Evolutionary conservation across 2,888 invertebrate genomes (phyloP).

Genomic region (Callimorpha dominula): DNA sequence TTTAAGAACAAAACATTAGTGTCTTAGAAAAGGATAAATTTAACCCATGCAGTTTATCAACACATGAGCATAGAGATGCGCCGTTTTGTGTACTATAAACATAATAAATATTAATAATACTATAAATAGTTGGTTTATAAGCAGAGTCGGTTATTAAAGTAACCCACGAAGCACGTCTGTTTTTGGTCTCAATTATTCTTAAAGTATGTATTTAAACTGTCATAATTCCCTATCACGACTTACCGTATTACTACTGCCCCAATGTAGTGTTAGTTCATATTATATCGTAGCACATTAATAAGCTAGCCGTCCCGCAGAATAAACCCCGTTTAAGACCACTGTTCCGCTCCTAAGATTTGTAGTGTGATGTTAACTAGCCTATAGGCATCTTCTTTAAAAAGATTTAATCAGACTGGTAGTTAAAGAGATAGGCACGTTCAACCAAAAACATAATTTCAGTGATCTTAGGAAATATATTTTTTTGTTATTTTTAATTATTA

Average conservation of each 20-base stretch:
- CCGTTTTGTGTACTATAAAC: background rate
- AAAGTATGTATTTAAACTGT: constrained; percentile 16
- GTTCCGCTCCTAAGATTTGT: no score
- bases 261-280: constrained; percentile 54
- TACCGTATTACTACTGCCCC: constrained; percentile 60
- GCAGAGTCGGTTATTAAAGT: background rate
- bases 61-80: background rate
- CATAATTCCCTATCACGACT: constrained; percentile 34
- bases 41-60: no score
- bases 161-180: background rate
- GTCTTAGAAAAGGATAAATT: background rate
- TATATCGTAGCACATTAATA: constrained; percentile 49
- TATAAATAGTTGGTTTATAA: background rate
- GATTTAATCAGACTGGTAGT: no score
- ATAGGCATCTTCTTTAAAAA: no score
- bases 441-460: no score
- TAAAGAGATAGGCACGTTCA: no score
- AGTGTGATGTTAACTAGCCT: no score
- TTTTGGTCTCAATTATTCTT: background rate
- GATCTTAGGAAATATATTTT: no score
- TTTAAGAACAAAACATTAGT: background rate
- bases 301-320: no score
- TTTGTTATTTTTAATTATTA: no score
- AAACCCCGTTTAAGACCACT: no score
- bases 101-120: background rate